Percentiles rank a stretch among this genome's conserved stretches.
phyloP scores from a whole-genome alignment of 2,888 invertebrate species.

The Baronia brevicornis region DNA sequence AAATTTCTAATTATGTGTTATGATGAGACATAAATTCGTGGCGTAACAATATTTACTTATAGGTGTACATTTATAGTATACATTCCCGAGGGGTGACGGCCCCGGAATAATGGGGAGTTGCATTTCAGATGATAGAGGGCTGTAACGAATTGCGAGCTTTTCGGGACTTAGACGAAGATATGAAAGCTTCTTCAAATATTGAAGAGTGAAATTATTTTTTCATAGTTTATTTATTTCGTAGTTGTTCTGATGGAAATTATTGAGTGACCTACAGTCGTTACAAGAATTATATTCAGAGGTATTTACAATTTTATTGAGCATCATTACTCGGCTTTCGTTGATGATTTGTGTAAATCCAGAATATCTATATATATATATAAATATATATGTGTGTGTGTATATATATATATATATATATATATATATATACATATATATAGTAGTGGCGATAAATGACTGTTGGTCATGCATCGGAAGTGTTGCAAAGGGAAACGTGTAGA shows the following conservation, averaged over 20 bases:
- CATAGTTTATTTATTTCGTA: no score
- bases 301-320: no score
- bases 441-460: conserved; percentile 22
- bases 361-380: no score
- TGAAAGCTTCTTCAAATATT: conserved; percentile 3
- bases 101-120: conserved; percentile 4
- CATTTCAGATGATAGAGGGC: conserved; percentile 9
- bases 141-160: conserved; percentile 11
- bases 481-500: conserved; percentile 22
- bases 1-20: conserved; percentile 5
- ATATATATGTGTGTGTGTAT: no score
- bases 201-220: no score
- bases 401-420: no score
- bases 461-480: conserved; percentile 22
- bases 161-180: conserved; percentile 4
- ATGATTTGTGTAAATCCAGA: no score
- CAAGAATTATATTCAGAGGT: no score
- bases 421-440: no score
- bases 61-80: conserved; percentile 1
- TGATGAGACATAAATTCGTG: background rate
- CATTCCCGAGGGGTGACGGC: conserved; percentile 4
- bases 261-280: no score
- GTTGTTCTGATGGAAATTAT: no score
- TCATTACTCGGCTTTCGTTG: no score
- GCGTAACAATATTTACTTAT: background rate